A percentile compares a stretch with the other conserved stretches of the same genome.
Evolutionary conservation across 2,888 invertebrate species (phyloP).

Genomic region (Pseudococcus jackbeardsleyi): DNA sequence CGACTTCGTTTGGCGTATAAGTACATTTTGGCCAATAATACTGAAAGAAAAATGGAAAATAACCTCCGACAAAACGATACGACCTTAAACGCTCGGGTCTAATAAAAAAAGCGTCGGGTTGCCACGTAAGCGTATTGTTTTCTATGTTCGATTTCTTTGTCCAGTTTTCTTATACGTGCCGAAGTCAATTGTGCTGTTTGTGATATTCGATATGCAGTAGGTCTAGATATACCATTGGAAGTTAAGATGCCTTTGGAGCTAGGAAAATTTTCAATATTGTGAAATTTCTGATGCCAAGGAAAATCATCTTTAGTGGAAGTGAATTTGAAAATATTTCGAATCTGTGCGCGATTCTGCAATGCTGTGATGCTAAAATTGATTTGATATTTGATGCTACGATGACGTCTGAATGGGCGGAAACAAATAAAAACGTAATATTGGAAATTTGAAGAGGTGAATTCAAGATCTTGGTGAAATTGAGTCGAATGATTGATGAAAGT

Average conservation of each 20-base stretch:
- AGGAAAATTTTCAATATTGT: background rate
- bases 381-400: background rate
- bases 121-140: conserved; percentile 17
- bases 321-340: conserved; percentile 2
- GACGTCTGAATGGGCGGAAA: background rate
- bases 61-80: conserved; percentile 1
- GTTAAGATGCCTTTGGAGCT: background rate
- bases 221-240: background rate
- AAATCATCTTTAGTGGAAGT: background rate
- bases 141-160: background rate
- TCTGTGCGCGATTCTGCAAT: background rate
- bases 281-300: background rate
- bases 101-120: conserved; percentile 6
- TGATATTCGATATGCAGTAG: background rate
- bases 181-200: background rate
- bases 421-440: background rate
- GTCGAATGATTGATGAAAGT: no score
- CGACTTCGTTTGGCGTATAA: background rate
- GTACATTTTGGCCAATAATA: conserved; percentile 4
- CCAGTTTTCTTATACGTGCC: background rate
- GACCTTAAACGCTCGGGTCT: background rate
- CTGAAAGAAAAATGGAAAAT: background rate
- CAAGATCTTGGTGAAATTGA: no score
- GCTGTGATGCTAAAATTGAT: no score
- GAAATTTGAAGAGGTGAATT: no score